phyloP scores from a whole-genome alignment of 2,797 vertebrate genomes.

The Telmatherina bonti region DNA sequence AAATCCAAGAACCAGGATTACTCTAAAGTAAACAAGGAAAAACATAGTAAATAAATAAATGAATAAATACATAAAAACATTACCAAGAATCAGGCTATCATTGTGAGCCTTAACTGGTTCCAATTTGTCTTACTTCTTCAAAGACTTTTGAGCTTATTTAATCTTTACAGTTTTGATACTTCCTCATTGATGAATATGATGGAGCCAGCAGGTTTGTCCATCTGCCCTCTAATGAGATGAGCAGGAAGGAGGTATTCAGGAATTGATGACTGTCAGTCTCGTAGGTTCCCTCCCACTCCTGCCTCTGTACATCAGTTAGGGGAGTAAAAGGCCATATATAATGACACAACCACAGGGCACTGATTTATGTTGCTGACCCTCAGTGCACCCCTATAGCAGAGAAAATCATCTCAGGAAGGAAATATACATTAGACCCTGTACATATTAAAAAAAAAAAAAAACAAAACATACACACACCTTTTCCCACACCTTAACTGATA shows the following conservation, averaged over 20 bases:
- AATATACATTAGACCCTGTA: slow-evolving; percentile 6
- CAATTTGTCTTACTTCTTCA: slow-evolving; percentile 23
- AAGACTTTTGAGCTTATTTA: slow-evolving; percentile 31
- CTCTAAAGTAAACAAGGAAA: too few species aligned
- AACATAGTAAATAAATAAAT: too few species aligned
- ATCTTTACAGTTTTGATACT: slow-evolving; percentile 43
- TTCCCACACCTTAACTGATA: too few species aligned
- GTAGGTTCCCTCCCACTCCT: slow-evolving; percentile 73
- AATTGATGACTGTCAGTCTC: slow-evolving; percentile 76
- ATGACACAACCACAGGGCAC: slow-evolving; percentile 48
- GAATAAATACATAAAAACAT: too few species aligned
- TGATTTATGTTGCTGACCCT: slow-evolving; percentile 67
- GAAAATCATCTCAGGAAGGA: slow-evolving; percentile 52
- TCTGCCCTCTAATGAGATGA: slow-evolving; percentile 77
- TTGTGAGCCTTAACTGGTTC: slow-evolving; percentile 1
- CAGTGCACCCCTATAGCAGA: slow-evolving; percentile 41
- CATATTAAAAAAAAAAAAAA: not conserved
- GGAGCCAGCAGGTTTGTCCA: slow-evolving; percentile 58
- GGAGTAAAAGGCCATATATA: slow-evolving; percentile 70
- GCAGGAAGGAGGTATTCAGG: slow-evolving; percentile 47
- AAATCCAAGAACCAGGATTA: too few species aligned
- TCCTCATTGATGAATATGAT: slow-evolving; percentile 43
- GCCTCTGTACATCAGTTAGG: slow-evolving; percentile 76
- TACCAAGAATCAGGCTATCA: too few species aligned
- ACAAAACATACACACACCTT: too few species aligned